phyloP scores from a whole-genome alignment of 2,797 vertebrate genomes.

The Petrocephalus sullivani region DNA sequence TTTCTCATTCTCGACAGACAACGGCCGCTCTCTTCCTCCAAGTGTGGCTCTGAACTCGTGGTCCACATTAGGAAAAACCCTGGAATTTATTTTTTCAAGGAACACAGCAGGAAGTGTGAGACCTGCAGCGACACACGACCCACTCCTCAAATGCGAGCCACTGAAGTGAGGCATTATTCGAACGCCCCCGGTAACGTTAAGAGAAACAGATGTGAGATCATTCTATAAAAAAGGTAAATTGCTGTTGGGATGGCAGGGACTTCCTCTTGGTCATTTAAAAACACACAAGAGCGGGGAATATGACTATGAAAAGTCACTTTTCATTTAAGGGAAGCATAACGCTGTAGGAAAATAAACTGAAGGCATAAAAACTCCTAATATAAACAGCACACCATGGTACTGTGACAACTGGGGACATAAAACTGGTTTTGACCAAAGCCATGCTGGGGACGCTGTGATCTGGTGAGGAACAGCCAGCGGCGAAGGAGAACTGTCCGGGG shows the following conservation, averaged over 20 bases:
- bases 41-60: neutral
- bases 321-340: neutral
- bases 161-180: neutral
- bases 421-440: neutral
- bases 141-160: neutral
- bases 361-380: neutral
- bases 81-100: neutral
- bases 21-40: neutral
- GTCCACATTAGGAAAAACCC: neutral
- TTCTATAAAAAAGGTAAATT: neutral
- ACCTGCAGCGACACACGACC: neutral
- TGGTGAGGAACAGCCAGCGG: neutral
- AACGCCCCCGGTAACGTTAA: neutral
- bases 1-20: neutral
- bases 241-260: neutral
- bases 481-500: neutral
- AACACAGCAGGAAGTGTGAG: neutral
- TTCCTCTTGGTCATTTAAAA: neutral
- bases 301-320: neutral
- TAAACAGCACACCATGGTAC: neutral
- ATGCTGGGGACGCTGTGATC: neutral
- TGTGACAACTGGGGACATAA: neutral
- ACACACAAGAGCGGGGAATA: neutral
- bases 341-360: neutral
- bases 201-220: slow-evolving; percentile 4